Base-by-base conservation (phyloP, 2,888 invertebrate genomes). In the Lasioglossum oenotherae region DNA sequence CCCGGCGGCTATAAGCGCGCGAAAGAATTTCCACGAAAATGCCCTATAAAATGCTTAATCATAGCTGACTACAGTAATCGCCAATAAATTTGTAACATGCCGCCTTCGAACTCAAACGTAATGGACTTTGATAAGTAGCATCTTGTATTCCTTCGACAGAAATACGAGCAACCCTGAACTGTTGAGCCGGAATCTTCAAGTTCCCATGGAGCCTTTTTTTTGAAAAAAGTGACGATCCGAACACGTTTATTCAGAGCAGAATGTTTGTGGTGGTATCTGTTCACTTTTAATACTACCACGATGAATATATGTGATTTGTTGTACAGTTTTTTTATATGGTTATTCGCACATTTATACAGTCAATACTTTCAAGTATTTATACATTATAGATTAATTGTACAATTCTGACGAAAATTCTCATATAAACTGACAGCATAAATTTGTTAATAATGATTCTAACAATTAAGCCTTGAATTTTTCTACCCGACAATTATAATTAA, bases 221-320 rank as follows among this genome's bases (percentile, higher is more conserved):
- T 10, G 3, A 0, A n/a, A 57, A n/a, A 57, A n/a, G n/a, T n/a
- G 3, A n/a, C n/a, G 5, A 23, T 8, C 10, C 5, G 10, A 53
- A n/a, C 2, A n/a, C 53, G 10, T 53, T 53, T n/a, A 53, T 53
- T n/a, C 8, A 23, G 53, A 23, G 10, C 10, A 53, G 23, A 23
- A 53, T 8, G n/a, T 53, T 53, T 1, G 12, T 10, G 12, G 12
- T n/a, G 57, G 10, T 12, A 57, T n/a, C n/a, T 57, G n/a, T n/a
- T n/a, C 12, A 4, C n/a, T n/a, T n/a, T n/a, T n/a, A n/a, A 4
- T 1, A n/a, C 4, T 4, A n/a, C 57, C 57, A n/a, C 0, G 3
- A 4, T n/a, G 3, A 57, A 57, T 57, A 12, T 4, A n/a, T n/a
- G 12, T 57, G 10, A 53, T 3, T 10, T 57, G n/a, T 23, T n/a